phyloP scores from a whole-genome alignment of 2,797 vertebrate genomes.

The Numenius phaeopus region DNA sequence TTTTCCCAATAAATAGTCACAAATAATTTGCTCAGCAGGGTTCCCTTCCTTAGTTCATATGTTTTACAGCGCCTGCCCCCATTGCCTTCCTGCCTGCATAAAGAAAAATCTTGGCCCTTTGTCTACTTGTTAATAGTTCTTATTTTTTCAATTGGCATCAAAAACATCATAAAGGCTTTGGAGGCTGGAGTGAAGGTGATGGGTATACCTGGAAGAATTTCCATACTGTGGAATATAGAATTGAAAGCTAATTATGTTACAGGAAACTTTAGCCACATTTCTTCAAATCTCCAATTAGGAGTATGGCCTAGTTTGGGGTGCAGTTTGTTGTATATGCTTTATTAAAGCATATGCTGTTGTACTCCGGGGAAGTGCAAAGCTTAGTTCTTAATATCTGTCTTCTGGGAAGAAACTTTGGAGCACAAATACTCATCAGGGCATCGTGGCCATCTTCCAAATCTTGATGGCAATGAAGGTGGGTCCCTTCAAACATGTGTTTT shows the following conservation, averaged over 20 bases:
- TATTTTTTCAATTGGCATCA: background rate
- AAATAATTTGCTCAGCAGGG: background rate
- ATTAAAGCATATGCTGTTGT: background rate
- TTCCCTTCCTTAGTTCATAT: background rate
- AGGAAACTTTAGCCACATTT: background rate
- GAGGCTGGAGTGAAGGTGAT: background rate
- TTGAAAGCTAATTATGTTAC: background rate
- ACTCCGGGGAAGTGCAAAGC: background rate
- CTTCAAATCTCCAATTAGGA: background rate
- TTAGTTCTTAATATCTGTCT: background rate
- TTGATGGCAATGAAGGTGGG: background rate
- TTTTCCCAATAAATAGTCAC: constrained; percentile 30
- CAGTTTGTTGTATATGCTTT: background rate
- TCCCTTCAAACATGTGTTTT: background rate
- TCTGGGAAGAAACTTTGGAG: background rate
- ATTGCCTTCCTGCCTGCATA: background rate
- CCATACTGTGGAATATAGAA: background rate
- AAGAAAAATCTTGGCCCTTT: background rate
- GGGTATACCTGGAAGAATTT: background rate
- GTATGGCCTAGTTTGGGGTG: background rate
- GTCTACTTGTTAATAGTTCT: background rate
- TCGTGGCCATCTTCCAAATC: background rate
- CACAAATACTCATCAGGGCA: background rate
- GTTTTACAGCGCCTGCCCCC: background rate
- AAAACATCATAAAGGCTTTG: background rate